Evolutionary conservation across 1,140 invertebrate genomes (phyloP), one percentile per base, ranked within the genome.

Genomic region (Mizuhopecten yessoensis): DNA sequence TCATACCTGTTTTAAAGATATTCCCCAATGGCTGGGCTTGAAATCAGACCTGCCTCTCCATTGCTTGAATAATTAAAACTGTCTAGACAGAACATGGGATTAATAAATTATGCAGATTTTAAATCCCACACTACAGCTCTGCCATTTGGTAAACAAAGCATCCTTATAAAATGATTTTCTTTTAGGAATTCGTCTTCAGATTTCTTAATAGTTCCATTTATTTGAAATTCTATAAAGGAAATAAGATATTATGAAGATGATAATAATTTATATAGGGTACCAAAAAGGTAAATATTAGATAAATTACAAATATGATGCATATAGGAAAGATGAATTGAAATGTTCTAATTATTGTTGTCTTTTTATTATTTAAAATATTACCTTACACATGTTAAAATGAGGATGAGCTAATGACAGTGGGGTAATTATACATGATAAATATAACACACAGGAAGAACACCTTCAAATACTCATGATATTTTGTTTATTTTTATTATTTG

Each of bases 21-120:
- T 75, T 29, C n/a, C 5, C 57, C 57, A 75, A 75, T 75, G n/a
- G 57, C 57, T 17, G 0, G 9, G 1, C 36, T 39, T 39, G 36
- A 29, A 75, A 75, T 1, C 57, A n/a, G 57, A n/a, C 57, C 57
- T n/a, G 57, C 17, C 57, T 75, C 57, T 29, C 57, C 23, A 75
- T 7, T 29, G 23, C 23, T n/a, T 75, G 57, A 23, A 75, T 75
- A 75, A 75, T 75, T 75, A 75, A 75, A 0, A 75, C 23, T 75
- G 57, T 75, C 57, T 75, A 75, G 57, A 75, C 57, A 75, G 57
- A 7, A 7, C 2, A 29, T 1, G 2, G n/a, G 23, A 75, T 75
- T 75, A 75, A n/a, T 29, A 75, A 75, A 75, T 75, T 75, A 75
- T 75, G 57, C 57, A 75, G 57, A 75, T 75, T 75, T 75, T 17